Evolutionary conservation across 1,140 invertebrate species (phyloP).

Genomic region (Sitobion miscanthi): DNA sequence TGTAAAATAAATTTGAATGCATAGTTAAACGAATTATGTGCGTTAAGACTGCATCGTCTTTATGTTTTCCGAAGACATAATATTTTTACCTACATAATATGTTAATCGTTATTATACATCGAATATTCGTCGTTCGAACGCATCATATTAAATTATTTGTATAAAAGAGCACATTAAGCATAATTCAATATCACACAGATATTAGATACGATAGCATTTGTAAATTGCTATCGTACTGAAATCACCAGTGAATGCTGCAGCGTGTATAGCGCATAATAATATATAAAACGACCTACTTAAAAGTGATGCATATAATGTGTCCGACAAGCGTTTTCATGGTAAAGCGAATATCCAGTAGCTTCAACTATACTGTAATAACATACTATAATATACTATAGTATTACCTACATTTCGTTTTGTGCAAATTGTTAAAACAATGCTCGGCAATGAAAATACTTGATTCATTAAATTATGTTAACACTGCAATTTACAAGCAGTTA

Average conservation of each 20-base stretch:
- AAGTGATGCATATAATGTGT: neutral
- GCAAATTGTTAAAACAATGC: neutral
- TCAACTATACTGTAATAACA: neutral
- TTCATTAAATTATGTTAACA: neutral
- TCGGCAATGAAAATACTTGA: neutral
- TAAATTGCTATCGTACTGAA: neutral
- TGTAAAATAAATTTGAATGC: neutral
- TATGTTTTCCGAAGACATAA: neutral
- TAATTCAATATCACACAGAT: neutral
- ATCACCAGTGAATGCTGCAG: neutral
- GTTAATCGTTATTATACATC: neutral
- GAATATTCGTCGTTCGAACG: neutral
- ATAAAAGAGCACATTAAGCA: neutral
- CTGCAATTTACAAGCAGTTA: neutral
- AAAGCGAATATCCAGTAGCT: neutral
- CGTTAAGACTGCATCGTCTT: neutral
- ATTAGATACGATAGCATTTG: neutral
- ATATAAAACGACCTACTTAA: neutral
- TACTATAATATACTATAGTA: neutral
- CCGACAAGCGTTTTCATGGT: neutral
- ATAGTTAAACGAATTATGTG: neutral
- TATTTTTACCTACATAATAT: neutral
- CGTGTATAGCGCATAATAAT: neutral
- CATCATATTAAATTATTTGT: conserved; percentile 3
- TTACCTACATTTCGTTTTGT: neutral